These are phyloP conservation scores for Phoeniculus purpureus DNA, from an alignment of 2,797 vertebrate species.

Conservation along the genomic window DNA sequence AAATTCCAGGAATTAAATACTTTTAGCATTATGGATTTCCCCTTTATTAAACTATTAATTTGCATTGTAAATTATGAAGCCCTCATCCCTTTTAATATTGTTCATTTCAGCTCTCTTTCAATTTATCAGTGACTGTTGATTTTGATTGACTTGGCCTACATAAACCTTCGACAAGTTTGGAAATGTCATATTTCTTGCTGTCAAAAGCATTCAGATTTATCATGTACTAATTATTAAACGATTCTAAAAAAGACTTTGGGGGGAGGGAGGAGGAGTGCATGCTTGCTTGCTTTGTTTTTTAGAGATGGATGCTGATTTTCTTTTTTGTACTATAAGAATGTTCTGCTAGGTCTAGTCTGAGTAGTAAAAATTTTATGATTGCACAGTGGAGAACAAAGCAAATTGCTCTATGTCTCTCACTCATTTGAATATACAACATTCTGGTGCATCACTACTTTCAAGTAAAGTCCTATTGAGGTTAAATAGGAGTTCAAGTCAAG, in stretches of 20 bases:
- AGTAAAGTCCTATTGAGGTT: neutral
- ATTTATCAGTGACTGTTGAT: neutral
- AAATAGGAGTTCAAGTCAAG: neutral
- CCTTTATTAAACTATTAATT: neutral
- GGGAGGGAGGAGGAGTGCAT: neutral
- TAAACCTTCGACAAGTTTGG: neutral
- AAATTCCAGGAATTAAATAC: neutral
- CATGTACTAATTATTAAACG: neutral
- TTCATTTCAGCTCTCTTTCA: neutral
- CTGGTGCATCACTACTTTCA: neutral
- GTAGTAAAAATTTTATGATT: neutral
- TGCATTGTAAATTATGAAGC: neutral
- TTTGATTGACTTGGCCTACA: neutral
- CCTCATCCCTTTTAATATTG: neutral
- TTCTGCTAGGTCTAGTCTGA: neutral
- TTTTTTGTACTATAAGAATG: neutral
- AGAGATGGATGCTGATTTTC: neutral
- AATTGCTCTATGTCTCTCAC: neutral
- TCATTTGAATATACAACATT: constrained; percentile 27
- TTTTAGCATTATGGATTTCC: neutral
- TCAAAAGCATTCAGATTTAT: neutral
- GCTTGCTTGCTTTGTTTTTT: neutral
- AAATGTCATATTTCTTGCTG: neutral
- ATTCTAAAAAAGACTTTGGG: neutral
- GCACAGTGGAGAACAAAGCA: constrained; percentile 24